phyloP scores from a whole-genome alignment of 2,888 invertebrate genomes.

The Spodoptera exigua region DNA sequence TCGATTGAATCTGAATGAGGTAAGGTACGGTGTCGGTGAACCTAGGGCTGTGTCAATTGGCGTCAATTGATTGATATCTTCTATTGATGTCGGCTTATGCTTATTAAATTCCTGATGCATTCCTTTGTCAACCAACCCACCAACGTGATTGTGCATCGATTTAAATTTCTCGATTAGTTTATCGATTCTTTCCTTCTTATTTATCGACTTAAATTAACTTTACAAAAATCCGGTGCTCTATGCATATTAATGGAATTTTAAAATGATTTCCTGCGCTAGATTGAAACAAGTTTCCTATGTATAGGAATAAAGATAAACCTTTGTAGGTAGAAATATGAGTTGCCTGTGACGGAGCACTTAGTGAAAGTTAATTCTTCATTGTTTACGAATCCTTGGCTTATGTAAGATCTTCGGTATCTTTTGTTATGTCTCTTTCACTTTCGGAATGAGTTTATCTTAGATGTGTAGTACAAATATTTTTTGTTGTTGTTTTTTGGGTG shows the following conservation, averaged over 20 bases:
- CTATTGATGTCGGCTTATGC: conserved; percentile 48
- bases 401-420: conserved; percentile 26
- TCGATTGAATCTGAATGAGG: conserved; percentile 63
- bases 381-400: conserved; percentile 37
- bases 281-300: conserved; percentile 23
- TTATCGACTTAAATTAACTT: conserved; percentile 1
- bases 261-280: conserved; percentile 2
- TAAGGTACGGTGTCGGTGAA: conserved; percentile 63
- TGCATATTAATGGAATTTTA: conserved; percentile 30
- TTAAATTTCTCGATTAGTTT: conserved; percentile 14
- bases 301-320: conserved; percentile 7
- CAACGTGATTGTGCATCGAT: conserved; percentile 9
- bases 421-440: conserved; percentile 34
- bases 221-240: conserved; percentile 1
- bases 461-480: no score
- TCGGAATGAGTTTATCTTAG: no score
- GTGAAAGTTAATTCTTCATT: conserved; percentile 50
- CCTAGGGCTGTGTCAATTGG: conserved; percentile 65
- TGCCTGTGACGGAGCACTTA: conserved; percentile 15
- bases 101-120: conserved; percentile 46
- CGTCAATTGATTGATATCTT: conserved; percentile 60
- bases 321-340: conserved; percentile 15
- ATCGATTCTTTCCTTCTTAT: conserved; percentile 6
- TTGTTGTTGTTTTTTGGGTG: no score
- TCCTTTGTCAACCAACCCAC: conserved; percentile 14